Percentiles rank a stretch among this genome's conserved stretches.
phyloP scores from a whole-genome alignment of 2,888 invertebrate genomes.

The Crematogaster levior region DNA sequence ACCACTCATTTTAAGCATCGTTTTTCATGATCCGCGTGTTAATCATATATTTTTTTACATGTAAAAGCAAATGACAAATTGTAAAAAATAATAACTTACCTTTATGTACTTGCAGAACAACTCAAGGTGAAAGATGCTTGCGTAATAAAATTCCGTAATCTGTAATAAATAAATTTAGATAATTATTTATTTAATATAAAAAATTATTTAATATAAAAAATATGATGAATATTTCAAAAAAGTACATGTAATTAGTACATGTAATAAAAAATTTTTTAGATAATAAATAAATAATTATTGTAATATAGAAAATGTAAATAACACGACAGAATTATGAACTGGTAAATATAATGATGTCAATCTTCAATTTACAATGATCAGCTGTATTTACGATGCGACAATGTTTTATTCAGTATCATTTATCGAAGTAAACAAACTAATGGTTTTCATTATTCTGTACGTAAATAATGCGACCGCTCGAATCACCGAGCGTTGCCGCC shows the following conservation, averaged over 20 bases:
- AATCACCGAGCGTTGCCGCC: constrained; percentile 34
- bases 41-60: not conserved
- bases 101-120: not conserved
- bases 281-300: not conserved
- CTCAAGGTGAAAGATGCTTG: not conserved
- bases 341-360: not conserved
- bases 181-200: not conserved
- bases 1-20: constrained; percentile 13
- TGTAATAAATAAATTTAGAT: not conserved
- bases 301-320: not conserved
- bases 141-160: too few species aligned
- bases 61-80: not conserved
- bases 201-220: too few species aligned
- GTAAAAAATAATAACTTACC: not conserved
- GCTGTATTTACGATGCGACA: not conserved
- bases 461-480: constrained; percentile 43
- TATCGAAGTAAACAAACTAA: constrained; percentile 46
- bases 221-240: not conserved
- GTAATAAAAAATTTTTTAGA: not conserved
- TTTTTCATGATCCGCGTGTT: constrained; percentile 17
- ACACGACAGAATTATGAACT: not conserved
- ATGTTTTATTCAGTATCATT: constrained; percentile 48
- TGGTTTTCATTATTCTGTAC: constrained; percentile 41
- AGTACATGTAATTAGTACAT: not conserved
- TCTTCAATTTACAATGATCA: not conserved